Evolutionary conservation across 2,113 vertebrate species (phyloP).

Genomic region (Pterophyllum scalare): DNA sequence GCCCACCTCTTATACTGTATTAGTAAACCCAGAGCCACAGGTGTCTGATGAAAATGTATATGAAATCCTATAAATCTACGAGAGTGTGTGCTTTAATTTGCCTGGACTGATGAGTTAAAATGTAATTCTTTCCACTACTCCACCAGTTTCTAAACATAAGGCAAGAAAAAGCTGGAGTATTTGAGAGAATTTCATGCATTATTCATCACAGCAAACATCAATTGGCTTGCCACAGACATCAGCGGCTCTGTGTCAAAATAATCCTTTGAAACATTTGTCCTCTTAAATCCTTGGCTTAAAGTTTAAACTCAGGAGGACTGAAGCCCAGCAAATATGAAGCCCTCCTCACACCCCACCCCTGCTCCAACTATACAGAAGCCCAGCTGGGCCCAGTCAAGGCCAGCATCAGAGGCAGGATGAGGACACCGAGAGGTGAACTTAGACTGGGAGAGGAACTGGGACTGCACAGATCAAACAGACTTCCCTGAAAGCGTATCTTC

Average conservation of each 20-base stretch:
- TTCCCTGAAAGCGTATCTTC: slow-evolving; percentile 83
- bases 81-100: not conserved
- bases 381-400: slow-evolving; percentile 40
- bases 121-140: not conserved
- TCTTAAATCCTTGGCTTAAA: slow-evolving; percentile 73
- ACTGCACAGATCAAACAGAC: slow-evolving; percentile 83
- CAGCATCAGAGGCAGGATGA: slow-evolving; percentile 61
- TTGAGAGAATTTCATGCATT: slow-evolving; percentile 39
- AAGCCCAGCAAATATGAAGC: not conserved
- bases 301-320: slow-evolving; percentile 28
- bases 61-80: slow-evolving; percentile 9
- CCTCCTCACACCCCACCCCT: not conserved
- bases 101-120: slow-evolving; percentile 3
- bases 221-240: slow-evolving; percentile 41
- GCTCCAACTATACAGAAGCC: slow-evolving; percentile 36
- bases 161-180: slow-evolving; percentile 33
- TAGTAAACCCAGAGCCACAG: slow-evolving; percentile 31
- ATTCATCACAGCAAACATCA: slow-evolving; percentile 49
- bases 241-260: slow-evolving; percentile 41
- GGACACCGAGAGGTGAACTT: slow-evolving; percentile 23
- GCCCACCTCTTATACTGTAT: slow-evolving; percentile 13
- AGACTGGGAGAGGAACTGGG: slow-evolving; percentile 58
- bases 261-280: slow-evolving; percentile 50
- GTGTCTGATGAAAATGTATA: slow-evolving; percentile 10
- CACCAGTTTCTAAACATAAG: not conserved